Evolutionary conservation across 2,888 invertebrate species (phyloP), one percentile per base, ranked within the genome.

Genomic region (Apomyelois bistriatella): DNA sequence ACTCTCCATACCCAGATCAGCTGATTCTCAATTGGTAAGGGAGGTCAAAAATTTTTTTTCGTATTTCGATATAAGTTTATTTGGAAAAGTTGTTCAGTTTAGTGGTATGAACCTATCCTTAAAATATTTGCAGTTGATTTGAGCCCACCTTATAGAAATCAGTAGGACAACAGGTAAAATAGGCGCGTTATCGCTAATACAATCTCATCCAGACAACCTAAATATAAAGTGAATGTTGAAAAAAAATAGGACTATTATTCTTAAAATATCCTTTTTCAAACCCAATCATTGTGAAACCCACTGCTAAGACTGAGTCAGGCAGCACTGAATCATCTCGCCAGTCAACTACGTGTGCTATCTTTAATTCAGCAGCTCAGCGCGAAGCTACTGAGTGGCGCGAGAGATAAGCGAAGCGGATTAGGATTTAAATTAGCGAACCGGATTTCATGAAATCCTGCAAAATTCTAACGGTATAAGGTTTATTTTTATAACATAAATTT

Each of bases 291-390:
- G 32, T 32, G 10, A 40, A 15, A 12, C 12, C 38, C 13, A 38
- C 32, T 40, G 15, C 16, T 35, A 32, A 13, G 16, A n/a, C 46
- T 53, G 40, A 48, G 32, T 47, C 48, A 41, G 37, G 17, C 51
- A 15, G 63, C 59, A 61, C 58, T 72, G 74, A 72, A 70, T 68
- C 72, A 69, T 66, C 66, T 64, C 64, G 53, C 41, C 53, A 47
- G 55, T 57, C 55, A 53, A 59, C 48, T 73, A 72, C 76, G 76
- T 76, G 79, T 70, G 79, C 74, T 74, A 80, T 82, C 79, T 81
- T 81, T 80, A 82, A 82, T 82, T 80, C 81, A 81, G 70, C 60
- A 76, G 76, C 75, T 77, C 71, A 69, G 62, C 59, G 57, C 53
- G 51, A 52, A 60, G 54, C 56, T 57, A 55, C 57, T 48, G 52